A percentile compares a stretch with the other conserved stretches of the same genome.
These are phyloP conservation scores for Nesoenas mayeri DNA, from an alignment of 2,113 vertebrate genomes.

Conservation along the genomic window DNA sequence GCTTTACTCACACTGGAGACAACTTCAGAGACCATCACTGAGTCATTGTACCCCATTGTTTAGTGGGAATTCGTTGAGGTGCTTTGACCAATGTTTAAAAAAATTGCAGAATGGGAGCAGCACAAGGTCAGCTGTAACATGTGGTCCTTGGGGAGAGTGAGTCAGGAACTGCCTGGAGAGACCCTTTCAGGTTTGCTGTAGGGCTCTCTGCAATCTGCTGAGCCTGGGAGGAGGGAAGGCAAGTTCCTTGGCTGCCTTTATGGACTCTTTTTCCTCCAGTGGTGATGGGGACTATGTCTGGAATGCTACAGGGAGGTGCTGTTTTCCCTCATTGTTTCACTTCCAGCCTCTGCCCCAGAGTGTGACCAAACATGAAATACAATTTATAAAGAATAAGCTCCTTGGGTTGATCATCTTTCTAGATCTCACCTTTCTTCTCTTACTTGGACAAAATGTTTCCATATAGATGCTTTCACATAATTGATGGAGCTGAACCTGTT, in stretches of 20 bases:
- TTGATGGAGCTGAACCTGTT: neutral
- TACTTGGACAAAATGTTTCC: neutral
- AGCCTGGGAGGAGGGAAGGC: neutral
- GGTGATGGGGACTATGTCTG: neutral
- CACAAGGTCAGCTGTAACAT: neutral
- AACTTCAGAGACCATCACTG: neutral
- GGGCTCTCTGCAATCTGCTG: neutral
- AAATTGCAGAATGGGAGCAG: neutral
- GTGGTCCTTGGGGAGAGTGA: neutral
- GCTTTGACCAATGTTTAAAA: neutral
- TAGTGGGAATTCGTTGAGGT: neutral
- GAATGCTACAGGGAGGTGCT: neutral
- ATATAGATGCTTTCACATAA: neutral
- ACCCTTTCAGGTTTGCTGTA: neutral
- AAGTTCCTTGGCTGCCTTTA: neutral
- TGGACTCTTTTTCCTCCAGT: neutral
- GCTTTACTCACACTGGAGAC: neutral
- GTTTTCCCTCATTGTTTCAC: neutral
- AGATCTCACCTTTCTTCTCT: neutral
- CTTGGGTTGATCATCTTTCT: neutral
- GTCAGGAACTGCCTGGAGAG: neutral
- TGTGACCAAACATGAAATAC: neutral
- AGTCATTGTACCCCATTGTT: accelerated
- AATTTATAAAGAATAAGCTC: neutral
- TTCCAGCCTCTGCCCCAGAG: neutral